A percentile compares a stretch with the other conserved stretches of the same genome.
Evolutionary conservation across 1,140 invertebrate genomes (phyloP).

Genomic region (Drosophila yakuba): DNA sequence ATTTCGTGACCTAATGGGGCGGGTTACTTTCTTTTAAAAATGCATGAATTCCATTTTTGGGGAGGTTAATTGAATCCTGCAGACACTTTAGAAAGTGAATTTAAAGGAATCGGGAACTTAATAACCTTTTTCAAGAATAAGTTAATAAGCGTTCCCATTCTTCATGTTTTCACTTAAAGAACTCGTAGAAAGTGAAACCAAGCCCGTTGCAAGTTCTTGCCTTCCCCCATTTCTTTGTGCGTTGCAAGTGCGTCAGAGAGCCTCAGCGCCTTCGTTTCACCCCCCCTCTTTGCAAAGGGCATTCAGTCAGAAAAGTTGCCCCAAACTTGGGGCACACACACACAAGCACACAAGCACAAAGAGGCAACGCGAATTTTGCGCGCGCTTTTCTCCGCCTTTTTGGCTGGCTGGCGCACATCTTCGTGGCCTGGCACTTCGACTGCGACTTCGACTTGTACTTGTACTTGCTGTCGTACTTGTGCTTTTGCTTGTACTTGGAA

Average conservation of each 20-base stretch:
- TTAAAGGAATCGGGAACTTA: no score
- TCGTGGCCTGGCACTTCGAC: slow-evolving; percentile 48
- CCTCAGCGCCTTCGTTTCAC: neutral
- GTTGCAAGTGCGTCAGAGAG: slow-evolving; percentile 52
- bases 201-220: neutral
- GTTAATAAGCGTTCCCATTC: no score
- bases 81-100: no score
- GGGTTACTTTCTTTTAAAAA: slow-evolving; percentile 22
- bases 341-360: slow-evolving; percentile 25
- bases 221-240: slow-evolving; percentile 15
- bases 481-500: slow-evolving; percentile 7
- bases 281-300: slow-evolving; percentile 27
- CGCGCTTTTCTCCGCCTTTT: slow-evolving; percentile 65
- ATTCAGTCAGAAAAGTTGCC: slow-evolving; percentile 66
- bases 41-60: slow-evolving; percentile 8
- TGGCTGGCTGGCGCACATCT: slow-evolving; percentile 69
- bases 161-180: no score
- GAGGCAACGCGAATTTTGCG: slow-evolving; percentile 68
- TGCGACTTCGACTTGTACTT: slow-evolving; percentile 43
- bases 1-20: slow-evolving; percentile 23
- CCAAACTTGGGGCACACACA: slow-evolving; percentile 56
- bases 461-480: no score
- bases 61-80: slow-evolving; percentile 2
- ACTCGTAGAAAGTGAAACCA: slow-evolving; percentile 16
- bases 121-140: no score